Percentiles rank a stretch among this genome's conserved stretches.
These are phyloP conservation scores for Tautogolabrus adspersus DNA, from an alignment of 2,113 vertebrate species.

Conservation along the genomic window DNA sequence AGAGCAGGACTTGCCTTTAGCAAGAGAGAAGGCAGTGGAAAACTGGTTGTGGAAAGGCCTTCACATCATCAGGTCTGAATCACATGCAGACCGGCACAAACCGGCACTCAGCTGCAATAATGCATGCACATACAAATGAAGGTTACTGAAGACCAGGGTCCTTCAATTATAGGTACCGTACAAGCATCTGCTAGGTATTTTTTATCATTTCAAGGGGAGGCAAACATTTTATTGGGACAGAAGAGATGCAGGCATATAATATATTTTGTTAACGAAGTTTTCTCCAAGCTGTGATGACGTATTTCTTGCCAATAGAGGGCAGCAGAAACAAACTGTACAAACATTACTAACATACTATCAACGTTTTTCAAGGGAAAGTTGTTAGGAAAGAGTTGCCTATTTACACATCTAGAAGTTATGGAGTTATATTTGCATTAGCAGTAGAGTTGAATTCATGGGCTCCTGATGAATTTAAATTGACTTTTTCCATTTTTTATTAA, in stretches of 20 bases:
- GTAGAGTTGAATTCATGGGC: no score
- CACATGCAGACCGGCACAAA: constrained; percentile 1
- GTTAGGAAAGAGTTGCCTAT: no score
- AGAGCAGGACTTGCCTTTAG: constrained; percentile 35
- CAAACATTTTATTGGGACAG: neutral
- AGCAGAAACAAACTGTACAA: neutral
- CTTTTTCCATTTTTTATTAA: no score
- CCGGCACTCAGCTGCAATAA: neutral
- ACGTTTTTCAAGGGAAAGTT: no score
- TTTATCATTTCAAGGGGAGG: neutral
- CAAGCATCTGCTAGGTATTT: neutral
- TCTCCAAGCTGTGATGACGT: no score
- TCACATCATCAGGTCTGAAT: neutral
- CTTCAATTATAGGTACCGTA: neutral
- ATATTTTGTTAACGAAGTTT: neutral
- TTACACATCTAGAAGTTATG: no score
- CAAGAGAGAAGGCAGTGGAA: constrained; percentile 2
- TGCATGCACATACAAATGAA: constrained; percentile 17
- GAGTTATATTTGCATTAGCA: no score
- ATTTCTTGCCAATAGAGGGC: no score
- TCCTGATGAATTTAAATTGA: no score
- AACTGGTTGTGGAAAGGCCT: constrained; percentile 13
- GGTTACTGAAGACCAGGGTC: neutral
- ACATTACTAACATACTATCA: neutral
- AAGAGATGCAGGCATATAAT: neutral